Percentiles rank a stretch among this genome's conserved stretches.
phyloP scores from a whole-genome alignment of 2,797 vertebrate genomes.

The Ibycter americanus region DNA sequence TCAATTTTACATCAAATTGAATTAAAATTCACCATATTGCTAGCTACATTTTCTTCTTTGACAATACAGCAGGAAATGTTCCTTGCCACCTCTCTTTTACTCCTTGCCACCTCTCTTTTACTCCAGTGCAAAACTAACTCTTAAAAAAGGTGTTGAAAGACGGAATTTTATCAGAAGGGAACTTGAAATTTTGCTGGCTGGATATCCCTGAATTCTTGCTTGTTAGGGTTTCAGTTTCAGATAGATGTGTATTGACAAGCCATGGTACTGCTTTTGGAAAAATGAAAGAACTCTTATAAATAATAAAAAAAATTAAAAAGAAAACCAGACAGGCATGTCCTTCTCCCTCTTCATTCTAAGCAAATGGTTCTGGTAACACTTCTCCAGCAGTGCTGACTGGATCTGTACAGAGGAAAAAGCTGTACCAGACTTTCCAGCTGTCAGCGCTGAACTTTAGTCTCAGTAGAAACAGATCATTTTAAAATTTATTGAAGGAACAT shows the following conservation, averaged over 20 bases:
- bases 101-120: neutral
- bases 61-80: neutral
- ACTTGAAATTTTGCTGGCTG: slow-evolving; percentile 3
- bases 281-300: neutral
- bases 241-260: slow-evolving; percentile 6
- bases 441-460: neutral
- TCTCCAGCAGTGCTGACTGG: neutral
- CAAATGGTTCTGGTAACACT: neutral
- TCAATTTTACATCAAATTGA: neutral
- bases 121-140: neutral
- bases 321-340: neutral
- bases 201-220: neutral
- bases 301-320: neutral
- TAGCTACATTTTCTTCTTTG: neutral
- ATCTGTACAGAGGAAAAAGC: neutral
- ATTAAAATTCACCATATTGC: neutral
- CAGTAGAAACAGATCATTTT: neutral
- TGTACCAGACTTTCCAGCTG: neutral
- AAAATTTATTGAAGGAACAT: neutral
- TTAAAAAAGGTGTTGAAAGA: slow-evolving; percentile 1
- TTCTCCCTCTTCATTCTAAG: neutral
- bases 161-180: slow-evolving; percentile 9
- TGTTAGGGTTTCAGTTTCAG: neutral
- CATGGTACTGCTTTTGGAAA: neutral
- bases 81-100: neutral